Evolutionary conservation across 2,113 vertebrate species (phyloP).

Genomic region (Phylloscopus whistleri): DNA sequence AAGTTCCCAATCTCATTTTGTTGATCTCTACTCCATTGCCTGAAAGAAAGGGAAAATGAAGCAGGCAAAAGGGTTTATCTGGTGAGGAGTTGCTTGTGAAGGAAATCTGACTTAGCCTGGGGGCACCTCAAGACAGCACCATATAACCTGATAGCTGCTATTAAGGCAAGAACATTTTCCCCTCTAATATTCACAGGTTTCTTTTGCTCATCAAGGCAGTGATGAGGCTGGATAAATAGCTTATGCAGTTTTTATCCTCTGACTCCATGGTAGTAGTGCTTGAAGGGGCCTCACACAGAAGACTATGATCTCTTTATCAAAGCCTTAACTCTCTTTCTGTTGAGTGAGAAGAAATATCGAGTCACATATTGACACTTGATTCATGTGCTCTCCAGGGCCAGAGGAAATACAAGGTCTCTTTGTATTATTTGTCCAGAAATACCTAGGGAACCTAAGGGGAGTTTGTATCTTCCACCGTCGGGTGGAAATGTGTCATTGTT

Average conservation of each 20-base stretch:
- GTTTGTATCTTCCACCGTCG: fast-evolving
- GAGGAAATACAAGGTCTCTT: background rate
- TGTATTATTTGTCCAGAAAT: conserved; percentile 4
- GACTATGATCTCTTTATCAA: background rate
- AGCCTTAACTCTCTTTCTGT: background rate
- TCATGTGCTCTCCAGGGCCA: background rate
- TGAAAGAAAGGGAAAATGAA: background rate
- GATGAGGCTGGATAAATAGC: background rate
- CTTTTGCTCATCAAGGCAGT: background rate
- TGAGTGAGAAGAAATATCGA: background rate
- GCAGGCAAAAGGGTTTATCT: background rate
- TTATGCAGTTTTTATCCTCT: background rate
- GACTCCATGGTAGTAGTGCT: background rate
- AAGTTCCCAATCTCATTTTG: background rate
- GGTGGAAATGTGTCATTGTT: background rate
- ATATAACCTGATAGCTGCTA: background rate
- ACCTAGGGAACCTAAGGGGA: background rate
- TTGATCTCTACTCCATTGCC: background rate
- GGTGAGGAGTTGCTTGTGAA: background rate
- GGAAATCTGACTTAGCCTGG: background rate
- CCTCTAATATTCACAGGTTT: background rate
- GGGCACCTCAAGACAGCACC: background rate
- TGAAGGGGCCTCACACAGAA: background rate
- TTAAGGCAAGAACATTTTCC: background rate
- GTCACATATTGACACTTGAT: background rate